Evolutionary conservation across 1,140 invertebrate genomes (phyloP).

Genomic region (Drosophila parabipectinata): DNA sequence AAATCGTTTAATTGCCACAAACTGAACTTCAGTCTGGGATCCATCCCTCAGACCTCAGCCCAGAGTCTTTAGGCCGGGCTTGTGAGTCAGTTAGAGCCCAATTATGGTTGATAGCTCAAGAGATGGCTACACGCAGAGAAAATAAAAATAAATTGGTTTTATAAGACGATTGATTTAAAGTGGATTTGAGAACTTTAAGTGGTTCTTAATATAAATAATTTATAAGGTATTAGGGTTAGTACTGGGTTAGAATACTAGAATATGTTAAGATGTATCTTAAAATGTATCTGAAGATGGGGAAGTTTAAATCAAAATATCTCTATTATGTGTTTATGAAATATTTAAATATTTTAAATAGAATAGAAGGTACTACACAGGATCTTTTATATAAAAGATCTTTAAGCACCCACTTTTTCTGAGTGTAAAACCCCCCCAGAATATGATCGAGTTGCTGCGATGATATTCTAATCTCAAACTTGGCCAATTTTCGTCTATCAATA

Average conservation of each 20-base stretch:
- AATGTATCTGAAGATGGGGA: too few species aligned
- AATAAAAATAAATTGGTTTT: neutral
- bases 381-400: too few species aligned
- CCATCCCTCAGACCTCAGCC: neutral
- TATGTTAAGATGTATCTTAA: too few species aligned
- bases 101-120: constrained; percentile 43
- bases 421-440: constrained; percentile 1
- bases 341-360: too few species aligned
- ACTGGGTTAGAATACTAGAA: too few species aligned
- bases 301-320: too few species aligned
- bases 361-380: too few species aligned
- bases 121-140: constrained; percentile 13
- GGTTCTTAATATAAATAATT: too few species aligned
- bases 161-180: neutral
- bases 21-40: constrained; percentile 17
- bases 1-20: constrained; percentile 74
- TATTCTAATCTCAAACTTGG: constrained; percentile 8
- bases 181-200: too few species aligned
- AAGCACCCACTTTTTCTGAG: neutral
- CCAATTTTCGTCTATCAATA: constrained; percentile 58
- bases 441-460: neutral
- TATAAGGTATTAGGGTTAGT: too few species aligned
- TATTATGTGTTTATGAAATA: too few species aligned
- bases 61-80: constrained; percentile 8
- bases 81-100: constrained; percentile 60